phyloP scores from a whole-genome alignment of 2,888 invertebrate species.

The Mythimna albipuncta region DNA sequence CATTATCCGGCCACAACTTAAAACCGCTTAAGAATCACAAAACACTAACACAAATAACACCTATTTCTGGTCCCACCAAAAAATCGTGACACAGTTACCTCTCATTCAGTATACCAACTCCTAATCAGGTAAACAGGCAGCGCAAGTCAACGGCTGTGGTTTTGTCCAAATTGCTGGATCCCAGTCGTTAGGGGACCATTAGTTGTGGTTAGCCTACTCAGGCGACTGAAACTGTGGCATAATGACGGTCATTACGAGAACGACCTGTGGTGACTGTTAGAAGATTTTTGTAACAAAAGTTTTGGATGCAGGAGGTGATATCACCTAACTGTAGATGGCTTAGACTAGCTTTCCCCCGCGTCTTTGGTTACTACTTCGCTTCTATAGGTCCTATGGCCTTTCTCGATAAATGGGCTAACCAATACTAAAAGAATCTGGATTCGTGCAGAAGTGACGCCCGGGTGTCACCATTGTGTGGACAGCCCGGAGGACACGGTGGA shows the following conservation, averaged over 20 bases:
- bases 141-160: constrained; percentile 68
- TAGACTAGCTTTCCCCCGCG: not conserved
- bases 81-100: constrained; percentile 66
- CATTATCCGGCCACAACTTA: constrained; percentile 15
- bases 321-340: not conserved
- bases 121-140: constrained; percentile 55
- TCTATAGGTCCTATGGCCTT: too few relatives aligned
- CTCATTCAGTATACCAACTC: constrained; percentile 54
- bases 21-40: not conserved
- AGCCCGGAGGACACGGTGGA: too few relatives aligned
- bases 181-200: constrained; percentile 59
- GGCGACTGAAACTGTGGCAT: constrained; percentile 49
- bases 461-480: too few relatives aligned
- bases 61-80: constrained; percentile 23
- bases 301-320: not conserved
- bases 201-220: constrained; percentile 60
- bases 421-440: too few relatives aligned
- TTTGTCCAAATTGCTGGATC: constrained; percentile 65
- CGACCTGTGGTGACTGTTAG: constrained; percentile 28
- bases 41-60: constrained; percentile 2
- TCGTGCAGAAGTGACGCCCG: too few relatives aligned
- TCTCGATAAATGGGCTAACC: too few relatives aligned
- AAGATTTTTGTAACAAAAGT: constrained; percentile 34
- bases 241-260: constrained; percentile 64
- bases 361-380: too few relatives aligned